Base-by-base conservation (phyloP, 2,888 invertebrate genomes). In the Crematogaster levior region DNA sequence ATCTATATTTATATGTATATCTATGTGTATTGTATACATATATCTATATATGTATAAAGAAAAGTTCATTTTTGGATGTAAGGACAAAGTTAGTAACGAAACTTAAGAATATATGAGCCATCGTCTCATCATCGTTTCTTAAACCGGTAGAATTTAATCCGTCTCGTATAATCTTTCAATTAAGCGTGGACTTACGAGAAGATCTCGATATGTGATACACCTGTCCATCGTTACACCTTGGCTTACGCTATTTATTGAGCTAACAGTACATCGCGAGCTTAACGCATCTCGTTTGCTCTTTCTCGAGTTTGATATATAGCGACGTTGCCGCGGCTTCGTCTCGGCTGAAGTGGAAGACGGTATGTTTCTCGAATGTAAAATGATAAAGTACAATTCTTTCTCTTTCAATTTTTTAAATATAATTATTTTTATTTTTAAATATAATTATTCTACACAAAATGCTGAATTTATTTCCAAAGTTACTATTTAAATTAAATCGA, bases 321-420 rank as follows among this genome's bases (percentile, higher is more conserved):
- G 90, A 93, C 92, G 92, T 93, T 92, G 92, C 91, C 89, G 84
- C 92, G 91, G 92, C 92, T 93, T 88, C 90, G 90, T 92, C 68
- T 37, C 34, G 65, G 68, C 30, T 51, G 68, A 63, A 2, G 1
- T 56, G 21, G 12, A 68, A 77, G 43, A 68, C n/a, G 61, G 3
- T 37, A 40, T 21, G n/a, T 27, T n/a, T 58, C 37, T 58, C 37
- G 18, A 68, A 46, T 24, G 43, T 46, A 30, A 18, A 56, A 21
- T 30, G 21, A n/a, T 40, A 27, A n/a, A 40, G 12, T 37, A 3
- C 51, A 24, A 4, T 37, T n/a, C 4, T 51, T 3, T 43, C 15
- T 34, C 4, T n/a, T n/a, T 18, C 3, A 40, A 6, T 18, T 56
- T 24, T 56, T 40, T 12, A 3, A n/a, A 34, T 18, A 4, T 30